A percentile compares a stretch with the other conserved stretches of the same genome.
Conservation (phyloP, 1,140 invertebrate genomes). For the Drosophila dunni region DNA sequence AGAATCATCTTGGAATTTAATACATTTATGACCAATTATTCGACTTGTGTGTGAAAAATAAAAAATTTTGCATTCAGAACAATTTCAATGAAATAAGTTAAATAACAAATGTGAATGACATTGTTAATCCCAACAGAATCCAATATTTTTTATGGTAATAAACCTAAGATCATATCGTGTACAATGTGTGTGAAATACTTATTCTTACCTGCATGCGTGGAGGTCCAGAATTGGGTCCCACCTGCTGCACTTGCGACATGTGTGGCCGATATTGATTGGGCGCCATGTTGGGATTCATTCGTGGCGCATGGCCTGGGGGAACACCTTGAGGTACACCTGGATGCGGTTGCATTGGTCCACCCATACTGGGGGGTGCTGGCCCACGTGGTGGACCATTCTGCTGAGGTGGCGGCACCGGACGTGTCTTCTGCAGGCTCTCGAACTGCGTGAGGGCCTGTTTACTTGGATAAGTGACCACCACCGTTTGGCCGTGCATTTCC, state of each 20-base stretch:
- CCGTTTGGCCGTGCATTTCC: constrained; percentile 97
- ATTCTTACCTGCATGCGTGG: constrained; percentile 83
- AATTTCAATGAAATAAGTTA: constrained; percentile 70
- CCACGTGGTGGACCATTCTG: constrained; percentile 84
- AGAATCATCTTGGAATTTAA: too few species aligned
- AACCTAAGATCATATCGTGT: constrained; percentile 16
- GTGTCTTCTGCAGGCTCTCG: constrained; percentile 95
- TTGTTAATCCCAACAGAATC: constrained; percentile 52
- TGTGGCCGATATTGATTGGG: constrained; percentile 81
- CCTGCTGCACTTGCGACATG: constrained; percentile 85
- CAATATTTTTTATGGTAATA: constrained; percentile 16
- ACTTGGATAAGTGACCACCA: constrained; percentile 97
- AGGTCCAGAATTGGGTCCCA: constrained; percentile 79
- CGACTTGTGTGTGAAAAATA: constrained; percentile 45
- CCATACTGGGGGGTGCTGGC: constrained; percentile 85
- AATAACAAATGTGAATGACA: constrained; percentile 61
- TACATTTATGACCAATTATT: constrained; percentile 26
- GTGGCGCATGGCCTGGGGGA: constrained; percentile 87
- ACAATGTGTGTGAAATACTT: constrained; percentile 13
- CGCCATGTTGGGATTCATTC: constrained; percentile 86
- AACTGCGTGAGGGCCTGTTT: constrained; percentile 93
- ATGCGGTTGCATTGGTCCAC: constrained; percentile 84
- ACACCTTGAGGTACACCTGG: constrained; percentile 78
- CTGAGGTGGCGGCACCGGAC: constrained; percentile 90
- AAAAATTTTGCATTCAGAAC: constrained; percentile 83